Evolutionary conservation across 35 echinoderm and acorn worm species (phyloP), one percentile per base, ranked within the genome.

Genomic region (Strongylocentrotus purpuratus): DNA sequence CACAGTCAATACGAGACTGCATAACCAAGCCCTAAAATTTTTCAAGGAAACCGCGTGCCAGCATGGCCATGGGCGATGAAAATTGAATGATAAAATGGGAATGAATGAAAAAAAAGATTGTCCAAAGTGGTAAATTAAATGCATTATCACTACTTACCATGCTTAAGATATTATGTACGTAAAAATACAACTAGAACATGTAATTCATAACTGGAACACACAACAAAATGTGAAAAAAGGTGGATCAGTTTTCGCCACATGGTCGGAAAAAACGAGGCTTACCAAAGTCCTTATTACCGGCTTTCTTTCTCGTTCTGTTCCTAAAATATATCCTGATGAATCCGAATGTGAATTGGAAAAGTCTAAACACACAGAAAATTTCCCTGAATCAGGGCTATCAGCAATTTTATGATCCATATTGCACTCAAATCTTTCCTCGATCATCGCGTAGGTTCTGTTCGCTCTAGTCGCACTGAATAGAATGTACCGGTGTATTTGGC

Each of bases 381-480:
- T 95, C 92, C 96, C 96, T 46, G 96, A 97, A 48, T 97, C 96
- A 47, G 96, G 96, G 85, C 95, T 95, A 50, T 97, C 95, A 1
- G 96, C 52, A 33, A 50, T 31, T 31, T 85, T 18, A 20, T 88
- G 52, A 85, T 95, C 94, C 94, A 95, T 95, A 87, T 46, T 88
- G 94, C 46, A 50, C 33, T 86, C 87, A 89, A 89, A 89, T 89
- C 45, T 89, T 45, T 89, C 87, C 87, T 89, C 87, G 87, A 89
- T 89, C 87, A 89, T 89, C 20, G 87, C 15, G 11, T 20, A 2
- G 32, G 87, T 15, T 88, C 31, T 89, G 87, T 78, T 78, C 65
- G 65, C 65, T 78, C 25, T 78, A 22, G 65, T 18, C 28, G 65
- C 65, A 7, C 20, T 78, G 65, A 4, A 7, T 78, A 18, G n/a